phyloP scores from a whole-genome alignment of 2,888 invertebrate species.

The Netelia inedita region DNA sequence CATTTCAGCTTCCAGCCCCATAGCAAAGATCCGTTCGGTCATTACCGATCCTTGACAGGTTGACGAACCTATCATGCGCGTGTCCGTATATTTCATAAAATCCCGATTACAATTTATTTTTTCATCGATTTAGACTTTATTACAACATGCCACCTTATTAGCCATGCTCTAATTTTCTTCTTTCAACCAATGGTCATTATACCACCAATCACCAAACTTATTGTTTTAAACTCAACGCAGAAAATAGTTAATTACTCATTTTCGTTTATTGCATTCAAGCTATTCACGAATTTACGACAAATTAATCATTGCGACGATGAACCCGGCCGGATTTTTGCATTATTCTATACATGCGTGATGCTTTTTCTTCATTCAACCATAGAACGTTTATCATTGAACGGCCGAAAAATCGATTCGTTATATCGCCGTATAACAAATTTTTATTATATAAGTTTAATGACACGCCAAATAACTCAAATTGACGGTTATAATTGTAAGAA shows the following conservation, averaged over 20 bases:
- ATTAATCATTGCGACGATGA: not conserved
- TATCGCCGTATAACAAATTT: conserved; percentile 56
- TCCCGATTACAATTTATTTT: not conserved
- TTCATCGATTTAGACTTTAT: not conserved
- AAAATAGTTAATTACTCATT: not conserved
- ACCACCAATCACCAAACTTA: not conserved
- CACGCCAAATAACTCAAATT: conserved; percentile 73
- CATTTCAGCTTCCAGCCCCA: conserved; percentile 86
- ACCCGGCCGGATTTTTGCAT: not conserved
- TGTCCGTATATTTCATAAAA: conserved; percentile 16
- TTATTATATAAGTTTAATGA: conserved; percentile 80
- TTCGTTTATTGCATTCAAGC: not conserved
- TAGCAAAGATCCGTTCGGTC: conserved; percentile 73
- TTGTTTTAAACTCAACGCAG: not conserved
- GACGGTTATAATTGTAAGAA: conserved; percentile 80
- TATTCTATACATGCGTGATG: not conserved
- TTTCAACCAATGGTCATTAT: not conserved
- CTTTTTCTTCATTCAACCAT: not conserved
- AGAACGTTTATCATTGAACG: not conserved
- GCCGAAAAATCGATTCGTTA: not conserved
- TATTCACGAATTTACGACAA: not conserved
- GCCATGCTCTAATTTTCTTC: not conserved
- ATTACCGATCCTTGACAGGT: conserved; percentile 69
- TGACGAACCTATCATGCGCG: conserved; percentile 65
- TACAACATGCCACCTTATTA: not conserved